Evolutionary conservation across 2,113 vertebrate genomes (phyloP), one percentile per base, ranked within the genome.

Genomic region (Alces alces): DNA sequence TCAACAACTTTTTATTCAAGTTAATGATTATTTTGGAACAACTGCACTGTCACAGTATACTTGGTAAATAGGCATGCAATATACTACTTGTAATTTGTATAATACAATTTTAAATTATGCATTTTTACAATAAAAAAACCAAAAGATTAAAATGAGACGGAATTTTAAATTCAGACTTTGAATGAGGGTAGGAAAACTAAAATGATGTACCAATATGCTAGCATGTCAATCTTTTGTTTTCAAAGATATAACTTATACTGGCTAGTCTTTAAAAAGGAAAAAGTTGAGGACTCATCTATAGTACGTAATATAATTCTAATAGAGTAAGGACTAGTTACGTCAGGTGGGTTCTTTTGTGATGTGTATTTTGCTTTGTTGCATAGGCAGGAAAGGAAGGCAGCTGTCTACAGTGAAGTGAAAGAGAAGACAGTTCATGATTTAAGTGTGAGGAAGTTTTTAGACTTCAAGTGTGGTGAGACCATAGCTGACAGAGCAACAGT

Each of bases 1-100:
- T 93, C 94, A 90, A 60, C 5, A 57, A 25, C 21, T 83, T 93
- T 57, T 96, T 84, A 93, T 91, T 8, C 61, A 95, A 54, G 36
- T 83, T 95, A 83, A 64, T 93, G 19, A 80, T 95, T 85, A 90
- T 90, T 91, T 66, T 92, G 86, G 54, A 94, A 89, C 33, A 15
- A 88, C 33, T 95, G 11, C 16, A 54, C 30, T 88, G 28, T 78
- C 17, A 94, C 89, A 54, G 82, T 78, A n/a, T 33, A 86, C 45
- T 86, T 92, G 30, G 55, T 58, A 96, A 92, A 58, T 39, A 88
- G 15, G 54, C 23, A 54, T 52, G 27, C 21, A 79, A 14, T 61
- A 73, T 47, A 88, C 61, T 50, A 92, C 50, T 76, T 60, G 9
- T 45, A 55, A 92, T 47, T 61, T 58, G 7, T 36, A 58, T 36